These are phyloP conservation scores for Micoletzkya japonica DNA, from an alignment of 2,888 invertebrate species.

Conservation along the genomic window DNA sequence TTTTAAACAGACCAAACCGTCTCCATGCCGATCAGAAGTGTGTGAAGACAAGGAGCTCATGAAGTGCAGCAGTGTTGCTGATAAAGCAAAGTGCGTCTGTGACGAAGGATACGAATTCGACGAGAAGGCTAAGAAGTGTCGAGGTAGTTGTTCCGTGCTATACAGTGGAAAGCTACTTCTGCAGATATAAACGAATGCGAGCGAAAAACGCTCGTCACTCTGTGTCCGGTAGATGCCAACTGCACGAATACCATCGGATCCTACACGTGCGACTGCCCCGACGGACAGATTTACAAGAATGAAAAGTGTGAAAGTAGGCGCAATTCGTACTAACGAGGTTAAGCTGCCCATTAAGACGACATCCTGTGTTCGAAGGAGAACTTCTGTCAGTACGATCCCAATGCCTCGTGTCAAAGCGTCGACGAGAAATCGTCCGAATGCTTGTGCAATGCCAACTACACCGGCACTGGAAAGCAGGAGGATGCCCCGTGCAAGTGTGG, in stretches of 20 bases:
- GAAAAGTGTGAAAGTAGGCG: slow-evolving; percentile 3
- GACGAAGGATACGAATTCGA: slow-evolving; percentile 5
- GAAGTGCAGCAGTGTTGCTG: neutral
- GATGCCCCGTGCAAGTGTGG: slow-evolving; percentile 14
- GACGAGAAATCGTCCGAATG: slow-evolving; percentile 13
- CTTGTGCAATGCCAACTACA: slow-evolving; percentile 3
- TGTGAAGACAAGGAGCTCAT: slow-evolving; percentile 17
- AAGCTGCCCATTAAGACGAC: neutral
- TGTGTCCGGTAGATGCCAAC: slow-evolving; percentile 89
- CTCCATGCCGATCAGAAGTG: slow-evolving; percentile 17
- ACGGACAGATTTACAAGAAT: slow-evolving; percentile 2
- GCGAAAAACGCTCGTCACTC: no score
- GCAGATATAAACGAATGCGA: slow-evolving; percentile 64
- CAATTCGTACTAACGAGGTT: neutral
- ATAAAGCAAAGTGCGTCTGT: neutral
- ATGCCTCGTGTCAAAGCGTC: slow-evolving; percentile 17
- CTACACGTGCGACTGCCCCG: slow-evolving; percentile 89
- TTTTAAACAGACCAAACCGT: neutral
- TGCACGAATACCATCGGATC: slow-evolving; percentile 94
- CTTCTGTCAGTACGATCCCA: slow-evolving; percentile 15
- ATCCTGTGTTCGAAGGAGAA: slow-evolving; percentile 8
- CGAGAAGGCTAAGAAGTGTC: neutral
- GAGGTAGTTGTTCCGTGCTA: neutral
- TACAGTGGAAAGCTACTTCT: neutral
- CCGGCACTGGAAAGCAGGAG: slow-evolving; percentile 6